Percentiles rank a stretch among this genome's conserved stretches.
Conservation (phyloP, 2,797 vertebrate genomes). For the Parambassis ranga region DNA sequence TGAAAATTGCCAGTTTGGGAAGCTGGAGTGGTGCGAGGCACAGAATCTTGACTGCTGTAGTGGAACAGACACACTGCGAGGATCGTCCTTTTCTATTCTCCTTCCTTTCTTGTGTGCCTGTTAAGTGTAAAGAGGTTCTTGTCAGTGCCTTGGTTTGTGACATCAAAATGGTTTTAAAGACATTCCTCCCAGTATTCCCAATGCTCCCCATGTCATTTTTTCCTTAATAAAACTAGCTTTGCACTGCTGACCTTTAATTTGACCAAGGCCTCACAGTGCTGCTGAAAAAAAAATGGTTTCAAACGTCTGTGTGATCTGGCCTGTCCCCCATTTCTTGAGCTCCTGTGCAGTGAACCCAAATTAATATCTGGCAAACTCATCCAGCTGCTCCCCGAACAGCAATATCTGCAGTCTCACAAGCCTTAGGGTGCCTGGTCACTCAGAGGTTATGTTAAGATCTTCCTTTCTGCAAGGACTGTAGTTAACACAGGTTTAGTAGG, state of each 20-base stretch:
- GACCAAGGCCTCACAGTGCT: slow-evolving; percentile 16
- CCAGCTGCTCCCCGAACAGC: slow-evolving; percentile 26
- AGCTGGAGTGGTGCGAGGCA: slow-evolving; percentile 1
- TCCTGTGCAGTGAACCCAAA: slow-evolving; percentile 9
- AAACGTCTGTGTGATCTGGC: not conserved
- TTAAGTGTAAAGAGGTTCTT: not conserved
- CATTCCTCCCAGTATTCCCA: slow-evolving; percentile 37
- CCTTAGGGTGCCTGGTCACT: not conserved
- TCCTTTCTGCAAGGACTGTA: not conserved
- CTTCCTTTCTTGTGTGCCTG: not conserved
- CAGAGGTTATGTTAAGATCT: not conserved
- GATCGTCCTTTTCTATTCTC: not conserved
- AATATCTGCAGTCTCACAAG: slow-evolving; percentile 18
- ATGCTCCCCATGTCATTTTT: slow-evolving; percentile 24
- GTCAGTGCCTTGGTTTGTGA: not conserved
- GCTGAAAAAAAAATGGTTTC: too few species aligned
- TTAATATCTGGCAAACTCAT: slow-evolving; percentile 13
- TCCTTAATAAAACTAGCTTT: slow-evolving; percentile 20
- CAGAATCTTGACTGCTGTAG: slow-evolving; percentile 40
- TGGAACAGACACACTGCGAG: slow-evolving; percentile 18
- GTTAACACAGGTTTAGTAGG: not conserved
- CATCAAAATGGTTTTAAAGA: slow-evolving; percentile 13
- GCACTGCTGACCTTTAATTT: slow-evolving; percentile 38
- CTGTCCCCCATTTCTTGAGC: too few species aligned
- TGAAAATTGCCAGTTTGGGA: slow-evolving; percentile 57